Evolutionary conservation across 2,888 invertebrate genomes (phyloP).

Genomic region (Amphipyra tragopoginis): DNA sequence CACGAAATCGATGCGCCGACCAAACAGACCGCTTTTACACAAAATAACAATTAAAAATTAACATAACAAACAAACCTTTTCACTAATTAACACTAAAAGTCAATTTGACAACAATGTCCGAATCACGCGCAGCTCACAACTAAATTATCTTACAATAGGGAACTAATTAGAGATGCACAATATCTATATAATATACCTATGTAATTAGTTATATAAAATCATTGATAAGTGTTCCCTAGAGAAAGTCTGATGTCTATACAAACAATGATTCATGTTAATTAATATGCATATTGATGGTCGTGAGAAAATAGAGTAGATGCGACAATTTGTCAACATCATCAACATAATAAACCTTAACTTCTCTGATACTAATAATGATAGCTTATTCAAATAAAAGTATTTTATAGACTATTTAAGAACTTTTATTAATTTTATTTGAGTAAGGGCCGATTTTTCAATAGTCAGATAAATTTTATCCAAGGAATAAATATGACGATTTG

Average conservation of each 20-base stretch:
- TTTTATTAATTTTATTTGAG: too few species aligned
- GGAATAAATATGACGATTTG: too few species aligned
- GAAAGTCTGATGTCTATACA: constrained; percentile 33
- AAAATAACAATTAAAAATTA: neutral
- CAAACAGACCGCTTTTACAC: neutral
- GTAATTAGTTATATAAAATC: constrained; percentile 17
- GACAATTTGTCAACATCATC: neutral
- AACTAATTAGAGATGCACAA: constrained; percentile 34
- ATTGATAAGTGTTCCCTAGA: constrained; percentile 43
- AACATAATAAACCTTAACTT: too few species aligned
- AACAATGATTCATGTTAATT: constrained; percentile 21
- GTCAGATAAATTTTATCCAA: too few species aligned
- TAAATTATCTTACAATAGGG: constrained; percentile 36
- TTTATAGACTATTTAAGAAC: too few species aligned
- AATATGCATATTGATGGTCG: constrained; percentile 18
- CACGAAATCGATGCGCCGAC: neutral
- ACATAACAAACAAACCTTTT: constrained; percentile 2
- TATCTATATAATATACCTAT: too few species aligned
- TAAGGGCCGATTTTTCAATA: too few species aligned
- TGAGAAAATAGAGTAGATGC: constrained; percentile 36
- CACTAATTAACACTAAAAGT: constrained; percentile 17
- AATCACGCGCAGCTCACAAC: constrained; percentile 48
- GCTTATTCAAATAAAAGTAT: too few species aligned
- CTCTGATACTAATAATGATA: too few species aligned
- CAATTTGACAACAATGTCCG: constrained; percentile 27